Conservation (phyloP, 1,140 invertebrate genomes). For the Cotesia vestalis region DNA sequence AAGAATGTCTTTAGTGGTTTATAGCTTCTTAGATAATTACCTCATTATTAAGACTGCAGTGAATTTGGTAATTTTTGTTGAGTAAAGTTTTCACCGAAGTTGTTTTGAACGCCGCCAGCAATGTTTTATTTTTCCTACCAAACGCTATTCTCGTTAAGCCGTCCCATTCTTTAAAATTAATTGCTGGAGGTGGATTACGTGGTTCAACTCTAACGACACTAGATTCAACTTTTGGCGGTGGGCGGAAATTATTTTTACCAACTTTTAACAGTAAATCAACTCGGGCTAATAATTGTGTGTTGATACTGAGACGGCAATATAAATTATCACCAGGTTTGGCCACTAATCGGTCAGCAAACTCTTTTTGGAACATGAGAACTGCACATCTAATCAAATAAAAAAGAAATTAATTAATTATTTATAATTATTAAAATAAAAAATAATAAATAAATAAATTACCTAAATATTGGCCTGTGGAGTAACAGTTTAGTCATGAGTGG, state of each 20-base stretch:
- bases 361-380: constrained; percentile 98
- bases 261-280: constrained; percentile 99
- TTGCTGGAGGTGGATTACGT: constrained; percentile 92
- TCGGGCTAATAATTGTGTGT: constrained; percentile 93
- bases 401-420: not conserved
- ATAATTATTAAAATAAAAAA: not conserved
- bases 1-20: not conserved
- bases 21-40: constrained; percentile 64
- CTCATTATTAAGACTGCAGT: constrained; percentile 87
- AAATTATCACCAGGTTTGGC: constrained; percentile 98
- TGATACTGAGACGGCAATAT: constrained; percentile 95
- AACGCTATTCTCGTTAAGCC: constrained; percentile 94
- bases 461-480: constrained; percentile 76
- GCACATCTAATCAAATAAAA: constrained; percentile 82
- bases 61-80: constrained; percentile 91
- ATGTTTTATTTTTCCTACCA: constrained; percentile 94
- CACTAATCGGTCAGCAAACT: constrained; percentile 97
- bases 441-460: constrained; percentile 43
- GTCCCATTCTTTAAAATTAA: constrained; percentile 99
- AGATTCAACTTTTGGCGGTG: constrained; percentile 98
- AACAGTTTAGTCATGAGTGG: constrained; percentile 97
- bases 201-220: constrained; percentile 98
- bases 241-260: constrained; percentile 97
- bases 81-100: constrained; percentile 82
- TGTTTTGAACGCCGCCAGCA: constrained; percentile 86